phyloP scores from a whole-genome alignment of 2,888 invertebrate genomes.

The Mythimna vitellina region DNA sequence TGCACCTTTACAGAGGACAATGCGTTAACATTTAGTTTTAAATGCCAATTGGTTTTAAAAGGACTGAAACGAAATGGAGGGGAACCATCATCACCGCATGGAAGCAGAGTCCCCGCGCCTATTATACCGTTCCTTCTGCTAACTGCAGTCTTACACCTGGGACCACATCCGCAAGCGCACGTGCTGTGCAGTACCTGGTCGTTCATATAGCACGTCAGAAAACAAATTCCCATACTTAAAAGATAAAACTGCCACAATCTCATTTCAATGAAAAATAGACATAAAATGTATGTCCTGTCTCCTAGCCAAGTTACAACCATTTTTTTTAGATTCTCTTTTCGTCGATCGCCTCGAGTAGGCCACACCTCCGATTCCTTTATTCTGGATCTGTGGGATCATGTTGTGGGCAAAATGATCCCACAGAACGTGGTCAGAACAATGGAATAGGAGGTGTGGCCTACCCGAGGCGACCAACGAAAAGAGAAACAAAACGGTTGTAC shows the following conservation, averaged over 20 bases:
- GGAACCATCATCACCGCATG: slow-evolving; percentile 7
- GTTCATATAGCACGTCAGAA: slow-evolving; percentile 22
- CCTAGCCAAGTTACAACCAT: too few relatives aligned
- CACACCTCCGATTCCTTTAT: too few relatives aligned
- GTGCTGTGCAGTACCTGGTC: not conserved
- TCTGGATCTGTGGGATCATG: too few relatives aligned
- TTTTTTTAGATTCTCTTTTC: too few relatives aligned
- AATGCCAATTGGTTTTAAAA: slow-evolving; percentile 1
- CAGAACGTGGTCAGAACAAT: too few relatives aligned
- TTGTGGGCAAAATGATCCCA: too few relatives aligned
- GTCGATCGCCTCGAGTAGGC: too few relatives aligned
- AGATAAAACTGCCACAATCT: slow-evolving; percentile 10
- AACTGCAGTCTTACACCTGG: slow-evolving; percentile 12
- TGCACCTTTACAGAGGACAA: not conserved
- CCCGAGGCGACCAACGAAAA: too few relatives aligned
- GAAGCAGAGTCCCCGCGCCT: slow-evolving; percentile 1
- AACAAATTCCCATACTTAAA: not conserved
- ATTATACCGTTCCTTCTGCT: not conserved
- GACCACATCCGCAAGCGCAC: not conserved
- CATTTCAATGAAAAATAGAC: not conserved
- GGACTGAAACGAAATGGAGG: not conserved
- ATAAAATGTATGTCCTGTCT: not conserved
- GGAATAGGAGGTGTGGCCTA: too few relatives aligned
- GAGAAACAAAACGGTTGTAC: too few relatives aligned
- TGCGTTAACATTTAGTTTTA: slow-evolving; percentile 3